phyloP scores from a whole-genome alignment of 1,140 invertebrate genomes.

The Brachionus manjavacas region DNA sequence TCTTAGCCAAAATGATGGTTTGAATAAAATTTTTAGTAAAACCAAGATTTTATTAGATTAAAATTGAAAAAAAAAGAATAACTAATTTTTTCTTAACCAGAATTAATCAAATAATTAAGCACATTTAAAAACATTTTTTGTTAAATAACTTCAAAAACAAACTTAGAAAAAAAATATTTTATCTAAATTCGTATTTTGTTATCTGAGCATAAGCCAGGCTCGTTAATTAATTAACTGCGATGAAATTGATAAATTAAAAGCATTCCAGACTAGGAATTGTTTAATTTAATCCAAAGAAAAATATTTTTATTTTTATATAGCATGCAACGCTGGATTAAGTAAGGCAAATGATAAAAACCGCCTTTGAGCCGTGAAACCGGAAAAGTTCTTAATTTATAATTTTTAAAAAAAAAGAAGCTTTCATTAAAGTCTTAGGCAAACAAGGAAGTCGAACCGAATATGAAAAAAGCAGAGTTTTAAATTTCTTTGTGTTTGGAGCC shows the following conservation, averaged over 20 bases:
- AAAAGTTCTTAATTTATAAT: not conserved
- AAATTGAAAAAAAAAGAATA: no score
- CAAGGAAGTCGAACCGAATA: not conserved
- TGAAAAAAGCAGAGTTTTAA: not conserved
- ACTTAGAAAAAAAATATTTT: not conserved
- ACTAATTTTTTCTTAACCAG: no score
- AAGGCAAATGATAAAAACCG: not conserved
- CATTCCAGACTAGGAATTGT: not conserved
- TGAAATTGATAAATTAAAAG: constrained; percentile 1
- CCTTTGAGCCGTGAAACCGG: not conserved
- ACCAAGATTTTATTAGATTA: no score
- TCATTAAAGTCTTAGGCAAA: not conserved
- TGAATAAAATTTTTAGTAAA: no score
- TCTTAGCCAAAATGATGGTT: no score
- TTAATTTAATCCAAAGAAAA: not conserved
- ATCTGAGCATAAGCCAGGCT: not conserved
- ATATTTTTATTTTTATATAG: not conserved
- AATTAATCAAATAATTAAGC: not conserved
- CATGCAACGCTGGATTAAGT: not conserved
- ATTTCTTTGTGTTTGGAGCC: not conserved
- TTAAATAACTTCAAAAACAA: no score
- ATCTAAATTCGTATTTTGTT: not conserved
- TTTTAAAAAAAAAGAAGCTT: not conserved
- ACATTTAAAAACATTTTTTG: no score
- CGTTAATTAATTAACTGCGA: not conserved